These are phyloP conservation scores for Ictalurus punctatus DNA, from an alignment of 2,113 vertebrate genomes.

Conservation along the genomic window DNA sequence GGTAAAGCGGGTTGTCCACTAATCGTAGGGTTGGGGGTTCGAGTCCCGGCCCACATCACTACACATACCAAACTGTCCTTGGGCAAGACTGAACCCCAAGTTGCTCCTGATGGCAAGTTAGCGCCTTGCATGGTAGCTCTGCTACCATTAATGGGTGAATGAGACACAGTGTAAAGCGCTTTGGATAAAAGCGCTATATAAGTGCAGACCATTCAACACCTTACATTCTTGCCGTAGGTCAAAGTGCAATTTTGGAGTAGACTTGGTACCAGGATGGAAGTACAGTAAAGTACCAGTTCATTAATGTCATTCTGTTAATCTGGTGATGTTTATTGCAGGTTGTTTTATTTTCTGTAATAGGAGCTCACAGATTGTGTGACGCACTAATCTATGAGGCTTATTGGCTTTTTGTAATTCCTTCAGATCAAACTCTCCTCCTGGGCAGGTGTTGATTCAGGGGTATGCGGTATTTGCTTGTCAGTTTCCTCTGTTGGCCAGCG, in stretches of 20 bases:
- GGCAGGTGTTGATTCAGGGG: neutral
- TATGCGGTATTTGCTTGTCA: neutral
- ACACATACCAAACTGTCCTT: no score
- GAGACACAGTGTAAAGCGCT: no score
- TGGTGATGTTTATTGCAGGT: neutral
- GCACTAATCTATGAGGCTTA: neutral
- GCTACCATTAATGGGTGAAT: no score
- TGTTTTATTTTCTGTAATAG: neutral
- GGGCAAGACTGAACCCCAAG: no score
- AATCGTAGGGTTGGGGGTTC: no score
- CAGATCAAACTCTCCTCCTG: conserved; percentile 46
- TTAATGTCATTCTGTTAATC: neutral
- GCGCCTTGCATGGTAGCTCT: no score
- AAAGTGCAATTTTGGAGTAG: neutral
- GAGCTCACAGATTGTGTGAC: neutral
- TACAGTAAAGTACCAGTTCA: neutral
- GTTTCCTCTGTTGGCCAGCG: conserved; percentile 53
- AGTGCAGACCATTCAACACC: no score
- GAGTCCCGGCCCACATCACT: no score
- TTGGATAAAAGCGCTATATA: no score
- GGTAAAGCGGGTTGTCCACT: no score
- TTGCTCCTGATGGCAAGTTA: no score
- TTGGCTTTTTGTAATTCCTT: neutral
- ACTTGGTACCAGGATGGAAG: neutral
- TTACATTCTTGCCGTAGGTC: neutral